Evolutionary conservation across 2,888 invertebrate genomes (phyloP).

Genomic region (Trissolcus japonicus): DNA sequence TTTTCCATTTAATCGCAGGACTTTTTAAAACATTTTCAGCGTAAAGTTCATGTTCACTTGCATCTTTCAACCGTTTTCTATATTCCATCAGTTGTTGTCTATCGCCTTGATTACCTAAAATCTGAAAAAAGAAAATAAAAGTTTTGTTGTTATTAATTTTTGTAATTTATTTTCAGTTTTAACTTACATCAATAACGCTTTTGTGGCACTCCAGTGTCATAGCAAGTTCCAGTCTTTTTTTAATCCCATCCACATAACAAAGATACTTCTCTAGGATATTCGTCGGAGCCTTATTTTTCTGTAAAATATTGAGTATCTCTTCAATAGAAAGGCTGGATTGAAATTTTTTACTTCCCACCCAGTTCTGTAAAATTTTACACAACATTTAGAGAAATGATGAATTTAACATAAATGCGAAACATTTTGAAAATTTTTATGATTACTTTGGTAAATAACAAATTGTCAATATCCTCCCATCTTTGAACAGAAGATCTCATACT

Average conservation of each 20-base stretch:
- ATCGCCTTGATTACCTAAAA: conserved; percentile 80
- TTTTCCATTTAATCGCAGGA: conserved; percentile 72
- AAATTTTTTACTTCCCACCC: conserved; percentile 76
- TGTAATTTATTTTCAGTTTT: neutral
- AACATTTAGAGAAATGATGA: neutral
- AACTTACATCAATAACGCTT: conserved; percentile 80
- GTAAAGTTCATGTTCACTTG: conserved; percentile 84
- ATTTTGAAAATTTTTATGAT: neutral
- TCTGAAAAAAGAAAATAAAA: conserved; percentile 67
- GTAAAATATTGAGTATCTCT: conserved; percentile 76
- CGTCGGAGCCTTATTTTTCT: conserved; percentile 74
- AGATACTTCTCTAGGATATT: conserved; percentile 79
- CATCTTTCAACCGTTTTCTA: conserved; percentile 80
- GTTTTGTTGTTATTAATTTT: neutral
- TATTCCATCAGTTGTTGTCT: conserved; percentile 80
- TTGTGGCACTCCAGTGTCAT: conserved; percentile 82
- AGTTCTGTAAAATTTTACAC: conserved; percentile 68
- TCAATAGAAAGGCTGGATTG: conserved; percentile 76
- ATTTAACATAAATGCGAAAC: neutral
- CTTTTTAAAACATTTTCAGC: conserved; percentile 83
- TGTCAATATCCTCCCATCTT: conserved; percentile 82
- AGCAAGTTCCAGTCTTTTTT: conserved; percentile 80
- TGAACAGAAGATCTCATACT: conserved; percentile 80
- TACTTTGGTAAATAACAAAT: conserved; percentile 81
- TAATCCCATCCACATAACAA: conserved; percentile 78